Evolutionary conservation across 1,140 invertebrate species (phyloP).

Genomic region (Macrobrachium rosenbergii): DNA sequence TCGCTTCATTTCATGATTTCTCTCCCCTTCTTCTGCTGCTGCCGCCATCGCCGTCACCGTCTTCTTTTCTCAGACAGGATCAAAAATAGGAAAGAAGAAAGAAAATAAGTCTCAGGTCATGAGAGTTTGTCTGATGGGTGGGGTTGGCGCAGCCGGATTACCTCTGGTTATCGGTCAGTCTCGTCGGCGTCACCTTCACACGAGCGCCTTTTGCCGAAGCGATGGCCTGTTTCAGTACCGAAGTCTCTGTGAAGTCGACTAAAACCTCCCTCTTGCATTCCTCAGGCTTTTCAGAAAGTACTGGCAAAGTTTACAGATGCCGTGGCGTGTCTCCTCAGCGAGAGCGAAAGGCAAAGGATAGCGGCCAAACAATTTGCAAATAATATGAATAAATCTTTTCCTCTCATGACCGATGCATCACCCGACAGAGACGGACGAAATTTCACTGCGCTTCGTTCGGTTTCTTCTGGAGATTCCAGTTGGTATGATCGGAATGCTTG

Average conservation of each 20-base stretch:
- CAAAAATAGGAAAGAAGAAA: too few relatives aligned
- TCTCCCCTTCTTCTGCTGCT: background rate
- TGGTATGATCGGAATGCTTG: too few relatives aligned
- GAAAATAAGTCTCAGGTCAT: conserved; percentile 46
- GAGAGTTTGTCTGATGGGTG: conserved; percentile 54
- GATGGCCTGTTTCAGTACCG: background rate
- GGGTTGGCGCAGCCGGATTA: conserved; percentile 32
- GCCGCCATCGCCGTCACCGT: background rate
- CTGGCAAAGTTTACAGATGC: too few relatives aligned
- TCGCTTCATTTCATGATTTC: background rate
- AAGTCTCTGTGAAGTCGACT: too few relatives aligned
- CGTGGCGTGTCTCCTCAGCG: background rate
- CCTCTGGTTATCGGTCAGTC: background rate
- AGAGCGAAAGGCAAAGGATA: background rate
- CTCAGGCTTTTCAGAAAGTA: too few relatives aligned
- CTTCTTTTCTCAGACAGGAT: conserved; percentile 15
- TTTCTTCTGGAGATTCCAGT: background rate
- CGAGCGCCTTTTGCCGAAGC: background rate
- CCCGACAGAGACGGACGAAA: background rate
- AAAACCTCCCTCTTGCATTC: too few relatives aligned
- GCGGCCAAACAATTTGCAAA: background rate
- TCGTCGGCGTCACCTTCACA: background rate
- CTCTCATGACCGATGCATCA: conserved; percentile 17
- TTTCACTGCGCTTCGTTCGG: background rate
- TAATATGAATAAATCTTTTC: background rate